phyloP scores from a whole-genome alignment of 2,797 vertebrate genomes.

The Rachycentron canadum region DNA sequence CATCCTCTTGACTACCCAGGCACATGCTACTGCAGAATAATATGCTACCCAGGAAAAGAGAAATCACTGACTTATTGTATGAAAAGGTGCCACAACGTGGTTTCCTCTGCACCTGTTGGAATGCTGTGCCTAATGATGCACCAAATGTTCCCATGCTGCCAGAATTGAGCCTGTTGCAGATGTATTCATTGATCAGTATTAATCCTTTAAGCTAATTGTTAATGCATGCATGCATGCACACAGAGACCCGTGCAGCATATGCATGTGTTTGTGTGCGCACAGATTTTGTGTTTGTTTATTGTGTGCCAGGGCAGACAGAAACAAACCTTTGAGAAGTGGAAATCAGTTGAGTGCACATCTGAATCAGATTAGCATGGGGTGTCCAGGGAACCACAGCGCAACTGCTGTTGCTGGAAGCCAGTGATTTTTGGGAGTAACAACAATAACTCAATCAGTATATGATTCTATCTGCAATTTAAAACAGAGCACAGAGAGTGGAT shows the following conservation, averaged over 20 bases:
- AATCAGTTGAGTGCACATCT: conserved; percentile 47
- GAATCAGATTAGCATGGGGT: conserved; percentile 59
- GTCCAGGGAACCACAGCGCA: conserved; percentile 42
- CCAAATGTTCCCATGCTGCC: conserved; percentile 41
- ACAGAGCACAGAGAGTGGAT: neutral
- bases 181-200: conserved; percentile 54
- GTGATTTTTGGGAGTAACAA: conserved; percentile 35
- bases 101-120: conserved; percentile 40
- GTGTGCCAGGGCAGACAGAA: conserved; percentile 22
- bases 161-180: conserved; percentile 41
- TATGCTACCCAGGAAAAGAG: conserved; percentile 4
- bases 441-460: conserved; percentile 44
- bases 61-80: neutral
- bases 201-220: conserved; percentile 39
- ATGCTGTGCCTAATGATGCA: conserved; percentile 52
- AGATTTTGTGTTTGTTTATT: conserved; percentile 18
- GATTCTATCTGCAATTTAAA: conserved; percentile 5
- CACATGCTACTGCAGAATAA: neutral
- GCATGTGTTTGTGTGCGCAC: neutral
- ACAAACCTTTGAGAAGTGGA: conserved; percentile 59
- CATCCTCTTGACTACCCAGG: conserved; percentile 5
- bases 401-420: conserved; percentile 47
- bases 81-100: conserved; percentile 13
- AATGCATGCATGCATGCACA: neutral
- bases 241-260: neutral